Evolutionary conservation across 2,113 vertebrate genomes (phyloP).

Genomic region (Cercopithecus mona): DNA sequence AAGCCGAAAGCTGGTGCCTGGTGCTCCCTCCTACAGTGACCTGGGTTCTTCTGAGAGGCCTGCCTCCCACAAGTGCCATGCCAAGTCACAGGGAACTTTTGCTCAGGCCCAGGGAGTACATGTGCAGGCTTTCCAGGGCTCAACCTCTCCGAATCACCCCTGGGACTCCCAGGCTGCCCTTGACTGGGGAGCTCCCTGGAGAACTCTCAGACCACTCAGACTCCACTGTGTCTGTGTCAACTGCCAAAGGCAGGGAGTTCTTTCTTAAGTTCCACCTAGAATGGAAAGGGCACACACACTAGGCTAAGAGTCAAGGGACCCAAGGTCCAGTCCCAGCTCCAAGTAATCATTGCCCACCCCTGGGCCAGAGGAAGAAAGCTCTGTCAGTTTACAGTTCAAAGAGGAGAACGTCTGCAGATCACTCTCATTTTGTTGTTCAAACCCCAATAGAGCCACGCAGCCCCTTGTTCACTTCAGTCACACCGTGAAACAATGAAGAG

Average conservation of each 20-base stretch:
- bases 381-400: not conserved
- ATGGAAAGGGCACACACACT: not conserved
- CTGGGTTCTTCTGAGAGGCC: not conserved
- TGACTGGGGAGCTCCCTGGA: not conserved
- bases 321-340: not conserved
- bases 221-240: not conserved
- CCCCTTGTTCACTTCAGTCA: not conserved
- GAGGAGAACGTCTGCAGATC: not conserved
- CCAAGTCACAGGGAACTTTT: not conserved
- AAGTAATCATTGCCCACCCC: not conserved
- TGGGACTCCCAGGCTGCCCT: not conserved
- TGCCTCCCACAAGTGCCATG: not conserved
- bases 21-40: slow-evolving; percentile 10
- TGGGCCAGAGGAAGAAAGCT: not conserved
- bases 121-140: not conserved
- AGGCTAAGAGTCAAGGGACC: not conserved
- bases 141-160: not conserved
- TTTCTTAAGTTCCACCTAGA: not conserved
- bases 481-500: not conserved
- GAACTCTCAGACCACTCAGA: not conserved
- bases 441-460: not conserved
- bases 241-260: not conserved
- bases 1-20: not conserved
- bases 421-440: not conserved
- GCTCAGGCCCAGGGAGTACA: not conserved